phyloP scores from a whole-genome alignment of 2,113 vertebrate species.

The Pterocles burchelli region DNA sequence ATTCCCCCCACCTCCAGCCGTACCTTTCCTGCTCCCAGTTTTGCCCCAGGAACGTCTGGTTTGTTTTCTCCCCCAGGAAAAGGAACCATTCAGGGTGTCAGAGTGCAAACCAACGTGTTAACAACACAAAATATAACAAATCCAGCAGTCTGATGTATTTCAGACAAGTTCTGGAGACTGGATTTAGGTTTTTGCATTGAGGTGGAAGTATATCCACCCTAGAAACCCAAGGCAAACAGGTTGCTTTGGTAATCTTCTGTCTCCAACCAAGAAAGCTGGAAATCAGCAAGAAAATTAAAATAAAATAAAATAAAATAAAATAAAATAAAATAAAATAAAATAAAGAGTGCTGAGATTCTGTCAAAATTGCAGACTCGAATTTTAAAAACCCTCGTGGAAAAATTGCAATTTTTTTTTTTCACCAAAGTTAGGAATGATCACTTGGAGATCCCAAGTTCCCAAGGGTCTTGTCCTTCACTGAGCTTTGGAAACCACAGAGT shows the following conservation, averaged over 20 bases:
- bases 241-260: neutral
- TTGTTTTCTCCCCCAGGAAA: neutral
- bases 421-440: neutral
- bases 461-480: neutral
- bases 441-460: neutral
- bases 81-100: neutral
- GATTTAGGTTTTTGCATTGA: neutral
- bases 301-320: neutral
- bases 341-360: neutral
- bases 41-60: neutral
- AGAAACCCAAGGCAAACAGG: neutral
- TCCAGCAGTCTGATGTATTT: neutral
- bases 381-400: neutral
- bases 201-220: neutral
- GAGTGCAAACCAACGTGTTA: neutral
- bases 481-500: neutral
- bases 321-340: neutral
- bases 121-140: neutral
- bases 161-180: neutral
- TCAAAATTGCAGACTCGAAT: neutral
- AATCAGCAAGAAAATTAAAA: neutral
- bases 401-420: neutral
- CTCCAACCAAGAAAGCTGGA: neutral
- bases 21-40: neutral
- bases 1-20: neutral